These are phyloP conservation scores for Agriopis aurantiaria DNA, from an alignment of 2,888 invertebrate species.

Conservation along the genomic window DNA sequence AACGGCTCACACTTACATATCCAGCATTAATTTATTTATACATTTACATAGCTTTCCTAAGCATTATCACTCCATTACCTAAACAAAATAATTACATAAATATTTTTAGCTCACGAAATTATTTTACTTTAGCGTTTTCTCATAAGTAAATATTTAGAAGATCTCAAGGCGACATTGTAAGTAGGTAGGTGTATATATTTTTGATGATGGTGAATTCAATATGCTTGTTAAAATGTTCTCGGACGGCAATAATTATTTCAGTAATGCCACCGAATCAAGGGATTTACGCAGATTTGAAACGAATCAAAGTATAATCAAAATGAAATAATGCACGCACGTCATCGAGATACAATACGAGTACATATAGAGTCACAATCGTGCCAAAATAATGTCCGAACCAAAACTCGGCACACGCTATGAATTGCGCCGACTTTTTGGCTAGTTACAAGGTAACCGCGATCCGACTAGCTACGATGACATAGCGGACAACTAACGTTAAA, in stretches of 20 bases:
- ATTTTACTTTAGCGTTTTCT: constrained; percentile 59
- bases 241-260: not conserved
- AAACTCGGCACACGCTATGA: too few species aligned
- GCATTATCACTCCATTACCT: constrained; percentile 73
- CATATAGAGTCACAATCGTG: too few species aligned
- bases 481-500: too few species aligned
- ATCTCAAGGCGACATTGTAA: constrained; percentile 56
- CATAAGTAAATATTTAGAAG: constrained; percentile 57
- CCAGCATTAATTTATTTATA: constrained; percentile 80
- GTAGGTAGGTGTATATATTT: not conserved
- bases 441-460: too few species aligned
- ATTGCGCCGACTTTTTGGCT: too few species aligned
- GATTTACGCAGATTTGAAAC: not conserved
- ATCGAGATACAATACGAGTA: too few species aligned
- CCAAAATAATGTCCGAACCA: too few species aligned
- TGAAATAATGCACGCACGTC: not conserved
- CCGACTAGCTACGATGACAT: too few species aligned
- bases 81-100: constrained; percentile 72
- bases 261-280: not conserved
- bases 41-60: constrained; percentile 79
- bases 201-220: constrained; percentile 2
- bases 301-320: not conserved
- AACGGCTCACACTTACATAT: constrained; percentile 64
- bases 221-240: constrained; percentile 9
- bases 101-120: constrained; percentile 63